Evolutionary conservation across 2,888 invertebrate genomes (phyloP).

Genomic region (Lasioglossum vierecki): DNA sequence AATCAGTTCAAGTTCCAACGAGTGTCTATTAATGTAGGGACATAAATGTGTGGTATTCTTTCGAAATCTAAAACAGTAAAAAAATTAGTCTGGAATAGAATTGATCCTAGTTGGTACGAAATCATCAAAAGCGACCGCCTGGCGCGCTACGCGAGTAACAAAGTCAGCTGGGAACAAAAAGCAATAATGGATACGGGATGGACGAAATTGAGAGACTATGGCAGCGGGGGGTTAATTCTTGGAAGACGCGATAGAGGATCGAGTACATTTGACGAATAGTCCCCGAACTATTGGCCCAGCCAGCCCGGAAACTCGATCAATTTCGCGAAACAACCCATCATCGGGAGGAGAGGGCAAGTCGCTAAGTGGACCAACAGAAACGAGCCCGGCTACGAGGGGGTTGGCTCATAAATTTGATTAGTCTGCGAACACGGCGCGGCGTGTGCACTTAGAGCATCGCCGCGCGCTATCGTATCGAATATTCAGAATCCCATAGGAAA

Average conservation of each 20-base stretch:
- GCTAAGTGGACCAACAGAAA: constrained; percentile 66
- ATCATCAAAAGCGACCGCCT: neutral
- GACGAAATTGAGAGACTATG: neutral
- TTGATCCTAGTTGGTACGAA: neutral
- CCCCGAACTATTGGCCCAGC: constrained; percentile 30
- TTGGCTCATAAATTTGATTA: constrained; percentile 69
- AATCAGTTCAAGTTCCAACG: neutral
- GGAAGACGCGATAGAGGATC: constrained; percentile 10
- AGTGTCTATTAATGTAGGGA: neutral
- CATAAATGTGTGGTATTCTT: no score
- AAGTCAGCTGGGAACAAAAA: neutral
- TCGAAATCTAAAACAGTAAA: no score
- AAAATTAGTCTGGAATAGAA: no score
- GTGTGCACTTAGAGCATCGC: constrained; percentile 56
- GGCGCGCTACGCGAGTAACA: neutral
- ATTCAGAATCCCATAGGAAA: constrained; percentile 38
- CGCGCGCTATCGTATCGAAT: constrained; percentile 27
- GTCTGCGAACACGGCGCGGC: constrained; percentile 60
- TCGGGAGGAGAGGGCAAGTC: constrained; percentile 40
- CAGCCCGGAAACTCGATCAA: constrained; percentile 50
- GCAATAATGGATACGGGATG: neutral
- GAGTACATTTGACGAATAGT: constrained; percentile 8
- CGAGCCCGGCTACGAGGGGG: constrained; percentile 41
- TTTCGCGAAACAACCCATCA: constrained; percentile 47
- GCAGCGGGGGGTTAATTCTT: neutral